These are phyloP conservation scores for Gymnothorax reevesii DNA, from an alignment of 2,797 vertebrate genomes.

Conservation along the genomic window DNA sequence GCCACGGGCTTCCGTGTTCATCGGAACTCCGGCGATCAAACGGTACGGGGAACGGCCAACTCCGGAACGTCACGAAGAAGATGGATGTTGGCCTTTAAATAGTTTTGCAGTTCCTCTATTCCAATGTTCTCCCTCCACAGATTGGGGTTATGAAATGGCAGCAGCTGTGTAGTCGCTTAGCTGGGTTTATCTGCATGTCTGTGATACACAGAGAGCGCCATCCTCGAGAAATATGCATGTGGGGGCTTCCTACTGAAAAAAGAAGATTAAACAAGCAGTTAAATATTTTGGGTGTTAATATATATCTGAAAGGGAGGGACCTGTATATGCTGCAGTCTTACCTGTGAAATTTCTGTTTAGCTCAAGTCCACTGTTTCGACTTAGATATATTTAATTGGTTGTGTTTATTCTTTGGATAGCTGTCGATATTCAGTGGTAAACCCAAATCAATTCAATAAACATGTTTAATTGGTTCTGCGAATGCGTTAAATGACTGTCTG, in stretches of 20 bases:
- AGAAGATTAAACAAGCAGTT: background rate
- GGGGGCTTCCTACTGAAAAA: background rate
- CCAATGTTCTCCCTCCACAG: background rate
- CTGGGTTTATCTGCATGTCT: constrained; percentile 31
- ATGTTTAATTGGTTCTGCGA: background rate
- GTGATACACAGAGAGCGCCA: background rate
- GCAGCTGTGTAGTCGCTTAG: constrained; percentile 53
- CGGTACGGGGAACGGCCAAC: background rate
- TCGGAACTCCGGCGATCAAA: constrained; percentile 32
- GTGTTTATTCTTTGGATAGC: background rate
- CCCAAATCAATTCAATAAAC: background rate
- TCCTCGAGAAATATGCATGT: too few species aligned
- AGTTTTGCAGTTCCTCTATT: constrained; percentile 43
- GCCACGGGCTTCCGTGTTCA: constrained; percentile 34
- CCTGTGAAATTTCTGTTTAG: background rate
- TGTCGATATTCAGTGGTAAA: too few species aligned
- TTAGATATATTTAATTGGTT: background rate
- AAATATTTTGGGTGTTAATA: background rate
- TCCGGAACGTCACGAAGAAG: constrained; percentile 36
- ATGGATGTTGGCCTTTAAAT: constrained; percentile 41
- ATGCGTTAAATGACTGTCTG: too few species aligned
- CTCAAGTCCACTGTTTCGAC: background rate
- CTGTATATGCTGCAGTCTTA: background rate
- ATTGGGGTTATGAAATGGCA: constrained; percentile 39
- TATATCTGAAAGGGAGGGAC: background rate